Conservation (phyloP, 2,797 vertebrate species). For the Tragopan temminckii region DNA sequence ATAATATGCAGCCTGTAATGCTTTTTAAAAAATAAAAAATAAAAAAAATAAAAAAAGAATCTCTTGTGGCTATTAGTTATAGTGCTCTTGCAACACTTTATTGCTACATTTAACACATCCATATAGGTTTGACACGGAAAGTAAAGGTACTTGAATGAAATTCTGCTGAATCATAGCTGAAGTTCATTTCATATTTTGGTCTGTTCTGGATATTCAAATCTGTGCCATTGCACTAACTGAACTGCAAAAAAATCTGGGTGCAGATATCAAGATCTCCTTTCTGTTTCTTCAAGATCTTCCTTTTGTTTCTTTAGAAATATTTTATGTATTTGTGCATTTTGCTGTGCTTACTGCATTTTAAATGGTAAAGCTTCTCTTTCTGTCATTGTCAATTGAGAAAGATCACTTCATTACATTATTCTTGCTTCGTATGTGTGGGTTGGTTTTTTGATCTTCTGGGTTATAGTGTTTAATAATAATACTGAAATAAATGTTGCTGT, state of each 20-base stretch:
- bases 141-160: not conserved
- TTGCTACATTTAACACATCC: not conserved
- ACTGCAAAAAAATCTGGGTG: not conserved
- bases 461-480: constrained; percentile 13
- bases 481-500: not conserved
- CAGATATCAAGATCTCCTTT: not conserved
- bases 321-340: not conserved
- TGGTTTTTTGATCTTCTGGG: constrained; percentile 3
- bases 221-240: not conserved
- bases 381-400: not conserved
- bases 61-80: not conserved
- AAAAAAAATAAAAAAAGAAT: not conserved
- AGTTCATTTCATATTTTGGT: not conserved
- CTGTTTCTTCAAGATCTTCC: not conserved
- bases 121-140: not conserved
- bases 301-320: not conserved
- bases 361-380: not conserved
- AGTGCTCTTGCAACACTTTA: not conserved
- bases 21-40: no score
- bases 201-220: not conserved
- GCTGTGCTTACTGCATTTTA: not conserved
- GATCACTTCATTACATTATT: not conserved
- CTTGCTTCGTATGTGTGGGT: not conserved
- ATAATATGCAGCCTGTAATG: not conserved
- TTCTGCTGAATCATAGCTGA: not conserved